A percentile compares a stretch with the other conserved stretches of the same genome.
phyloP scores from a whole-genome alignment of 2,113 vertebrate species.

The Tauraco erythrolophus region DNA sequence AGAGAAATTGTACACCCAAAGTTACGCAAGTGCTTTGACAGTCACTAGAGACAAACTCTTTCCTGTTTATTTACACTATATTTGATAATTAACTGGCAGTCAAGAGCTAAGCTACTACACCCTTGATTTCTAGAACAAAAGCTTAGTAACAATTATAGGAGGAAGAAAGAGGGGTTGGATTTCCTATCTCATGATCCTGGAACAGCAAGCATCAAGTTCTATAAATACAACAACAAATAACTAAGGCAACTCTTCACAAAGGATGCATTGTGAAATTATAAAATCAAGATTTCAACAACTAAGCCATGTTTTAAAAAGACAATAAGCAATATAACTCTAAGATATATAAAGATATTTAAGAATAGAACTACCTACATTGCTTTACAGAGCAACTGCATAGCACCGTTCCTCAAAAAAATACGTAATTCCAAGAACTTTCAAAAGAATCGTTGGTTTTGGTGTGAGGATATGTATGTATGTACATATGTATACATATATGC shows the following conservation, averaged over 20 bases:
- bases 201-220: not conserved
- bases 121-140: not conserved
- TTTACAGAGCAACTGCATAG: not conserved
- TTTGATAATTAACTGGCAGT: not conserved
- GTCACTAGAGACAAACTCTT: not conserved
- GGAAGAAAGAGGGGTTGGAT: too few relatives aligned
- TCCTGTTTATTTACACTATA: not conserved
- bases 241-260: not conserved
- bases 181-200: accelerated
- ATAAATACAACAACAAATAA: not conserved
- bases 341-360: not conserved
- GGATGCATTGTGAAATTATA: not conserved
- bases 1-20: accelerated
- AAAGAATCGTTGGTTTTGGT: not conserved
- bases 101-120: not conserved
- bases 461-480: not conserved
- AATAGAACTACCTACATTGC: not conserved
- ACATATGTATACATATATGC: not conserved
- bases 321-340: not conserved
- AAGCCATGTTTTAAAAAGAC: not conserved
- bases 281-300: not conserved
- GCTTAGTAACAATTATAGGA: not conserved
- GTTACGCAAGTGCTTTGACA: not conserved
- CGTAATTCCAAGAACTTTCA: not conserved
- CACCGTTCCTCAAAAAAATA: not conserved